Evolutionary conservation across 1,140 invertebrate genomes (phyloP).

Genomic region (Pteromalus puparum): DNA sequence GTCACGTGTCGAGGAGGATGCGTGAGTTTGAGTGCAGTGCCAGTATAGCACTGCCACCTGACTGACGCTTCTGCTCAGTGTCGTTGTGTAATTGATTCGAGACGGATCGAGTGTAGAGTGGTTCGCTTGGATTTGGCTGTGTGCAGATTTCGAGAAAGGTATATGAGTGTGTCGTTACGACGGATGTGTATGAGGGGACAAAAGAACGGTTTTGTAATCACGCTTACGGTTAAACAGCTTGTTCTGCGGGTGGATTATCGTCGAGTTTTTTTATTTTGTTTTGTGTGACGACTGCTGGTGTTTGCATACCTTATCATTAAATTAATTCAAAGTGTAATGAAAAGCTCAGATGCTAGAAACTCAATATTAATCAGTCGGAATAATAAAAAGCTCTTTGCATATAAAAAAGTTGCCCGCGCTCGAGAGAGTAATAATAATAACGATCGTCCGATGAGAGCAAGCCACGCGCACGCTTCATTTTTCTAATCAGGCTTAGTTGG

Average conservation of each 20-base stretch:
- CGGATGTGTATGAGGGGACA: too few relatives aligned
- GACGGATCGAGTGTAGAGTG: not conserved
- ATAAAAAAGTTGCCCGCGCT: not conserved
- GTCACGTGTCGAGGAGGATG: too few relatives aligned
- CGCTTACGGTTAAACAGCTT: not conserved
- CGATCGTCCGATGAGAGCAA: not conserved
- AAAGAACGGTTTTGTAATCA: not conserved
- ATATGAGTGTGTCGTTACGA: not conserved
- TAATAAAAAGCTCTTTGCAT: not conserved
- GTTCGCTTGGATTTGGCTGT: not conserved
- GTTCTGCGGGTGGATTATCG: too few relatives aligned
- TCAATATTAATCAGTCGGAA: not conserved
- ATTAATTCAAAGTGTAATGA: too few relatives aligned
- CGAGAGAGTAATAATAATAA: not conserved
- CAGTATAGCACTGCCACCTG: not conserved
- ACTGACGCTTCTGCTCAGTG: not conserved
- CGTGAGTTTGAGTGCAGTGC: too few relatives aligned
- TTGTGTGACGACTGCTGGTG: too few relatives aligned
- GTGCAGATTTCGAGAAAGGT: not conserved
- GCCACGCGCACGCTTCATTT: conserved; percentile 3
- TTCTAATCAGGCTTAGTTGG: conserved; percentile 38
- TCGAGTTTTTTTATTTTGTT: too few relatives aligned
- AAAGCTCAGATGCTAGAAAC: too few relatives aligned
- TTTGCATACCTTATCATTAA: too few relatives aligned
- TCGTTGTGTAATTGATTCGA: not conserved